Evolutionary conservation across 2,888 invertebrate genomes (phyloP), one percentile per base, ranked within the genome.

Genomic region (Epirrhoe alternata): DNA sequence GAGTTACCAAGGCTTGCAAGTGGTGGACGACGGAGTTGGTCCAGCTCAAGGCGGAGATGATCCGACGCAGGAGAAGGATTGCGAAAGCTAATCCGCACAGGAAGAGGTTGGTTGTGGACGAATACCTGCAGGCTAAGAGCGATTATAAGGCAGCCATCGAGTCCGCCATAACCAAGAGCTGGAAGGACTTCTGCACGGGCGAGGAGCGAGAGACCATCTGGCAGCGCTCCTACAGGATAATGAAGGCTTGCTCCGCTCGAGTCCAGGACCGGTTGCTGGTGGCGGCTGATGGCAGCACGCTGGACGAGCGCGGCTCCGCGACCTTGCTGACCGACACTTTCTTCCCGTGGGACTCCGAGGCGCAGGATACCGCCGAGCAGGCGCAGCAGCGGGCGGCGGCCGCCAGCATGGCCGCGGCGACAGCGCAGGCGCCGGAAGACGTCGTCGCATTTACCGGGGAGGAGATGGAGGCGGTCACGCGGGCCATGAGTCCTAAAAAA

Each of bases 101-200:
- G 16, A 24, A 30, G 10, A 45, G 1, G 45, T 7, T 45, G 0
- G 56, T 56, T 0, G 16, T 56, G 0, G 16, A 45, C 1, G 5
- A n/a, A 8, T 56, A 56, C 45, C 56, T 56, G 10, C 45, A 56
- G 35, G 56, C 56, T 2, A 42, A 14, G 16, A 12, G 6, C 1
- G 45, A n/a, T 8, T 56, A 45, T 14, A 24, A 7, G 17, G 14
- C 0, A 0, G 49, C 49, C 0, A 35, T 50, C 2, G 47, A 33
- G 33, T 7, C 42, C n/a, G 58, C 58, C 6, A 10, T 10, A 5
- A 58, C 58, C 8, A n/a, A 10, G 5, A 49, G 49, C 49, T 58
- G 58, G 58, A 58, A 35, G 14, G 17, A 16, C 31, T 58, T 58
- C 35, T 58, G 58, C 35, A 33, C 33, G 12, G 35, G 49, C 50